Percentiles rank a stretch among this genome's conserved stretches.
These are phyloP conservation scores for Merluccius polli DNA, from an alignment of 2,797 vertebrate species.

Conservation along the genomic window DNA sequence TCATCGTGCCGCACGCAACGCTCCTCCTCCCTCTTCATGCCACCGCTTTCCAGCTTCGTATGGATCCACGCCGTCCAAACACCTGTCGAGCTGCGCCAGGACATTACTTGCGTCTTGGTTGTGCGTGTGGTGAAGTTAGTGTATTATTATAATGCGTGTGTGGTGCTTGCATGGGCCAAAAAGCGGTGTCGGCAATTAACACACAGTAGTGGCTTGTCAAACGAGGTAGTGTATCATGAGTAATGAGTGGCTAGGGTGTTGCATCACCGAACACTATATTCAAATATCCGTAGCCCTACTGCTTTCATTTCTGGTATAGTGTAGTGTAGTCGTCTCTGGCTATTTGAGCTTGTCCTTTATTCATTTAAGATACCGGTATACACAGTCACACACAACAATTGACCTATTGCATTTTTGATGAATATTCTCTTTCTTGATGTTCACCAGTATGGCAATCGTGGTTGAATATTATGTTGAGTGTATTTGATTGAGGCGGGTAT, in stretches of 20 bases:
- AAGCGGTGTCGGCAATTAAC: background rate
- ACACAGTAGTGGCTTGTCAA: background rate
- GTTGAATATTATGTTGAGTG: background rate
- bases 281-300: background rate
- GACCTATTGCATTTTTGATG: background rate
- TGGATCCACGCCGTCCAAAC: slow-evolving; percentile 13
- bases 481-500: slow-evolving; percentile 23
- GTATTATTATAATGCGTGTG: background rate
- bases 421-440: background rate
- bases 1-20: background rate
- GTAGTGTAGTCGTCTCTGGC: background rate
- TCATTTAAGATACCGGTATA: background rate
- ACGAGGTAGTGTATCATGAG: background rate
- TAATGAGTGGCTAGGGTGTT: background rate
- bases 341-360: background rate
- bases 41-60: slow-evolving; percentile 32
- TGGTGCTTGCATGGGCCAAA: background rate
- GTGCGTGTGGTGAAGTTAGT: background rate
- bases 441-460: background rate
- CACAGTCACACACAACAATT: background rate
- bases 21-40: slow-evolving; percentile 28
- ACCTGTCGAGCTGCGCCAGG: background rate
- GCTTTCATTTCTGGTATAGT: background rate
- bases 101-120: background rate
- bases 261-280: background rate